Evolutionary conservation across 1,140 invertebrate genomes (phyloP).

Genomic region (Mamestra configurata): DNA sequence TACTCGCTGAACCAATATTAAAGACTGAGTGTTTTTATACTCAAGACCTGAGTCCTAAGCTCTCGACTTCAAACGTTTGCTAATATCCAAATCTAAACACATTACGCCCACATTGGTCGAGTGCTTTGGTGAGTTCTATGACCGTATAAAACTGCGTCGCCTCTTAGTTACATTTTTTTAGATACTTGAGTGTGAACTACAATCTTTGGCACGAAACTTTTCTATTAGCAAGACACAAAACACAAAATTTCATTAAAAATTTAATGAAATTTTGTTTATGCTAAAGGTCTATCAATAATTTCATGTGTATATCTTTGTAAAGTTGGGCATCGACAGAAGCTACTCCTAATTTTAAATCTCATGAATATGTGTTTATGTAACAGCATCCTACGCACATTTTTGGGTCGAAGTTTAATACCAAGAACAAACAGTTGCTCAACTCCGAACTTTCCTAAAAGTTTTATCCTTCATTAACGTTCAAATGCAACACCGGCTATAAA

Average conservation of each 20-base stretch:
- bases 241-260: too few species aligned
- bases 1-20: too few species aligned
- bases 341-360: not conserved
- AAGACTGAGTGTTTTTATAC: not conserved
- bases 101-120: not conserved
- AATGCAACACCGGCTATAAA: constrained; percentile 31
- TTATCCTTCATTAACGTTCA: constrained; percentile 36
- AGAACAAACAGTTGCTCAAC: constrained; percentile 37
- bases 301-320: too few species aligned
- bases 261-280: too few species aligned
- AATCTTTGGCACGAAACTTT: too few species aligned
- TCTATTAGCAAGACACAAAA: too few species aligned
- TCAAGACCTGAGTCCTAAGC: not conserved
- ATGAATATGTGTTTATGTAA: not conserved
- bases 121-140: not conserved
- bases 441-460: not conserved
- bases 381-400: constrained; percentile 33
- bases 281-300: too few species aligned
- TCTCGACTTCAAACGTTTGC: not conserved
- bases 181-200: not conserved
- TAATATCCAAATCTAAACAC: not conserved
- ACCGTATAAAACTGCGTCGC: constrained; percentile 9
- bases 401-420: constrained; percentile 25
- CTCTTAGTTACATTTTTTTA: constrained; percentile 28
- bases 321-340: not conserved